Evolutionary conservation across 2,888 invertebrate genomes (phyloP).

Genomic region (Netelia virgata): DNA sequence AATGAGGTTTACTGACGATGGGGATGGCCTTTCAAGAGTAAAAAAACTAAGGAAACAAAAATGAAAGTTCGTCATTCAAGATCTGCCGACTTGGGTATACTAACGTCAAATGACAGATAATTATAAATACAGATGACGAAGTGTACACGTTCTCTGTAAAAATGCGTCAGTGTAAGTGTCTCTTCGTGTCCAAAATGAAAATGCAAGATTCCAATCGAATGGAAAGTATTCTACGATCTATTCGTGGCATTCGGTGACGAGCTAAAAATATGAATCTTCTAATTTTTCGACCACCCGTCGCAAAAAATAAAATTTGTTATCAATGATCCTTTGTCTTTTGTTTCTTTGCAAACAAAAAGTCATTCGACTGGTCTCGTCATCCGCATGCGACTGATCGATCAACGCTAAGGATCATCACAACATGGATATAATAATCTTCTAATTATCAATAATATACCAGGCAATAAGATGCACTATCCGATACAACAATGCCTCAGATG

Average conservation of each 20-base stretch:
- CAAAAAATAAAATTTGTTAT: background rate
- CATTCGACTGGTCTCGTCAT: conserved; percentile 38
- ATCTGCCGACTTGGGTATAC: conserved; percentile 13
- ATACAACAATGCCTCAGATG: conserved; percentile 74
- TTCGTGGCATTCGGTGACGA: conserved; percentile 58
- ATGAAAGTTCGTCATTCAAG: conserved; percentile 23
- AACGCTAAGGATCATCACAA: conserved; percentile 73
- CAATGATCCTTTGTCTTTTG: background rate
- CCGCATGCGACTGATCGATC: conserved; percentile 57
- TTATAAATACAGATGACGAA: conserved; percentile 33
- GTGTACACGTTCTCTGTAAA: background rate
- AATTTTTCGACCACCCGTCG: conserved; percentile 12
- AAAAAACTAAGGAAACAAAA: conserved; percentile 9
- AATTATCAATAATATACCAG: conserved; percentile 74
- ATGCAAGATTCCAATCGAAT: conserved; percentile 33
- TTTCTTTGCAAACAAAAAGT: background rate
- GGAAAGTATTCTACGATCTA: conserved; percentile 56
- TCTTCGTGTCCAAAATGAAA: conserved; percentile 23
- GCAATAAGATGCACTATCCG: conserved; percentile 82
- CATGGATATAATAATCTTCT: conserved; percentile 71
- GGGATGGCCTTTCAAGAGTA: conserved; percentile 15
- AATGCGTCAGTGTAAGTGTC: conserved; percentile 5
- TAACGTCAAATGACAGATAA: conserved; percentile 19
- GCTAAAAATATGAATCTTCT: conserved; percentile 9
- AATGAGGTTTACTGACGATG: conserved; percentile 47